These are phyloP conservation scores for Hydrochoerus hydrochaeris DNA, from an alignment of 2,113 vertebrate species.

Conservation along the genomic window DNA sequence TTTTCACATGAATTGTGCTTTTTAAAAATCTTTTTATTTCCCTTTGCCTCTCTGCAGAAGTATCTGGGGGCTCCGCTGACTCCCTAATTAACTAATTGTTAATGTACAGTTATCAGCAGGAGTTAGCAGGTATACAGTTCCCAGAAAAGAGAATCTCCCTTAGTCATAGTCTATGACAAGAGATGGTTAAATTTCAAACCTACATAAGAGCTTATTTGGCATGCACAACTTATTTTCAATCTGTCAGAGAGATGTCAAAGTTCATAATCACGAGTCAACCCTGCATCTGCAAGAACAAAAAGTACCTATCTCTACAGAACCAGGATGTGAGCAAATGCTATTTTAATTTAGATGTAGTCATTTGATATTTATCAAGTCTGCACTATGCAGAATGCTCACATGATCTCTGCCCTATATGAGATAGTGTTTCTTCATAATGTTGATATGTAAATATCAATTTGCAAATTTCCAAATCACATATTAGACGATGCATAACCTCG, in stretches of 20 bases:
- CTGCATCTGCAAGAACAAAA: constrained; percentile 57
- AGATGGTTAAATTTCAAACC: constrained; percentile 48
- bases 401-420: constrained; percentile 52
- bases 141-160: neutral
- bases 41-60: neutral
- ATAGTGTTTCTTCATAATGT: constrained; percentile 55
- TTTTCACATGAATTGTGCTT: neutral
- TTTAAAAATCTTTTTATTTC: neutral
- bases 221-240: constrained; percentile 67
- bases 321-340: constrained; percentile 51
- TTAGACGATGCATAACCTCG: constrained; percentile 37
- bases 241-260: constrained; percentile 60
- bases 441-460: constrained; percentile 73
- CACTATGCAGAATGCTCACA: constrained; percentile 36
- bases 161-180: neutral
- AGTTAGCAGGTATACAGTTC: neutral
- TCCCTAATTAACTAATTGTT: neutral
- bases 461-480: constrained; percentile 62
- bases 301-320: constrained; percentile 55
- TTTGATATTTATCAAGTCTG: constrained; percentile 71
- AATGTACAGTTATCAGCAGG: neutral
- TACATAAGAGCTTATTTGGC: constrained; percentile 45
- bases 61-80: neutral
- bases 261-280: constrained; percentile 64
- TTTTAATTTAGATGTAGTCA: constrained; percentile 69